Evolutionary conservation across 2,888 invertebrate species (phyloP), one percentile per base, ranked within the genome.

Genomic region (Portevinia maculata): DNA sequence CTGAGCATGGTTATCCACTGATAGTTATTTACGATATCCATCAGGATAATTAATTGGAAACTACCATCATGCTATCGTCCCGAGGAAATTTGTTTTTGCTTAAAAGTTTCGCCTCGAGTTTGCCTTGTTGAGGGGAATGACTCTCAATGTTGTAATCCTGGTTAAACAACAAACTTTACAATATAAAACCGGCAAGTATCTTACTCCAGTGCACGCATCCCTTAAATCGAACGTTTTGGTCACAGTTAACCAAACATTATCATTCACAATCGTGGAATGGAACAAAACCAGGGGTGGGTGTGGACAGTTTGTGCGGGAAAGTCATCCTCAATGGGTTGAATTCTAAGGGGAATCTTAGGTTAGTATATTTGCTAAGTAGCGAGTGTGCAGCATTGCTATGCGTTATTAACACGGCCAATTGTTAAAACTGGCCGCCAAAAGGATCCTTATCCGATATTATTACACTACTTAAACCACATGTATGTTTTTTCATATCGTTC

Each of bases 21-120:
- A 76, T 76, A 71, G 81, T 81, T 81, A 81, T 81, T 81, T 81
- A 81, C 81, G 70, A 81, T 76, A 60, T 81, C 76, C 71, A 81
- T 76, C 81, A 71, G 81, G 71, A 71, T 65, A 81, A 81, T 81
- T 81, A 81, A 81, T 75, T 65, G 70, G 65, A 71, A 48, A 39
- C 53, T 50, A 50, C 74, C 48, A 48, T 41, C 67, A 30, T 34
- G 32, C 9, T 17, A 52, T 11, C 41, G 37, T 21, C 53, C 50
- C 7, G 79, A 52, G 52, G 62, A 55, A 57, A 64, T 74, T 69
- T 65, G 57, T 71, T 78, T 50, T 24, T 53, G 59, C 52, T 30
- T 24, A 57, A 44, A 70, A 78, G 70, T 57, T 70, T 57, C 13
- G 39, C 60, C 30, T 46, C 1, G 32, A 37, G 50, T 44, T 46